These are phyloP conservation scores for Anguilla rostrata DNA, from an alignment of 2,113 vertebrate species.

Conservation along the genomic window DNA sequence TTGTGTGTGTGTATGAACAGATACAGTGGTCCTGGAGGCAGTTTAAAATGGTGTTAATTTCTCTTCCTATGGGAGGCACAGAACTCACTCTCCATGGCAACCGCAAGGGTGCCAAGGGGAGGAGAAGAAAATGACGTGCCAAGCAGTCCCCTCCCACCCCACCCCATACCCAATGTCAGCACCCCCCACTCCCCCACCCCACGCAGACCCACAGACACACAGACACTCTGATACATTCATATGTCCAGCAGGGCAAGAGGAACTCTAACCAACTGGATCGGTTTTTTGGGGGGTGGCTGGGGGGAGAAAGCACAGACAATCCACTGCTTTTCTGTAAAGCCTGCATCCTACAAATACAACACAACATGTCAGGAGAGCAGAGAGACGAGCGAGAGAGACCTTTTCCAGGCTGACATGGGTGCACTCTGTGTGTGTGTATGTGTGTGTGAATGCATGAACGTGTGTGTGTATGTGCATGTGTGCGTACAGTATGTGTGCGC, in stretches of 20 bases:
- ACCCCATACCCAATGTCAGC: not conserved
- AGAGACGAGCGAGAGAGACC: too few relatives aligned
- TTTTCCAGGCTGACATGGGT: constrained; percentile 13
- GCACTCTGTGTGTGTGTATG: constrained; percentile 2
- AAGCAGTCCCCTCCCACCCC: constrained; percentile 65
- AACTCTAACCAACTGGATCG: not conserved
- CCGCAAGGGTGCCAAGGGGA: constrained; percentile 76
- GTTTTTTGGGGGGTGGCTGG: too few relatives aligned
- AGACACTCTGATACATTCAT: not conserved
- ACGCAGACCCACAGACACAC: constrained; percentile 12
- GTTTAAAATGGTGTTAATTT: constrained; percentile 82
- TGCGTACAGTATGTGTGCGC: too few relatives aligned
- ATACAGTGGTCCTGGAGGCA: constrained; percentile 70
- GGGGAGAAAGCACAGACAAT: not conserved
- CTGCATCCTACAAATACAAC: not conserved
- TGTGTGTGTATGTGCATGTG: not conserved
- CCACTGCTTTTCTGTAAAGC: not conserved
- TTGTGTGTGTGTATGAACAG: not conserved
- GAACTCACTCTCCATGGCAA: constrained; percentile 78
- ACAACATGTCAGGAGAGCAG: not conserved
- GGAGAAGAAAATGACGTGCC: constrained; percentile 66
- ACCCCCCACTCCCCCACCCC: constrained; percentile 8
- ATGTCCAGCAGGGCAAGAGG: too few relatives aligned
- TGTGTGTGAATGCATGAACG: constrained; percentile 20
- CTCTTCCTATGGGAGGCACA: constrained; percentile 78